These are phyloP conservation scores for Phrynocephalus versicolor DNA, from an alignment of 2,113 vertebrate genomes.

Conservation along the genomic window DNA sequence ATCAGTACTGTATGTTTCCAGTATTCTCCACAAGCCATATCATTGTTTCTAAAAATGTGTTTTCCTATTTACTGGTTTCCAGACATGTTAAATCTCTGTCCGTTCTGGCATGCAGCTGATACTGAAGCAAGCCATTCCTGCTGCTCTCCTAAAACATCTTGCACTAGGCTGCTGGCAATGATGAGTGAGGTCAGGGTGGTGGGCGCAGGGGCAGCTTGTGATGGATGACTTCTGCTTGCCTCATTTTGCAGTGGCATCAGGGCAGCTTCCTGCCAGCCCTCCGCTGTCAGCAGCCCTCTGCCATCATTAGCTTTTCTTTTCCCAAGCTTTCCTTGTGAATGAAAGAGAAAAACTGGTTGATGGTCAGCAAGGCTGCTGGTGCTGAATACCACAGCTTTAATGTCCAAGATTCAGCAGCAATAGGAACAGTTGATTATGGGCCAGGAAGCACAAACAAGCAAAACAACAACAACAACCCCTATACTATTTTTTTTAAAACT, in stretches of 20 bases:
- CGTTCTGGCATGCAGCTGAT: background rate
- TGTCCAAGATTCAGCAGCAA: background rate
- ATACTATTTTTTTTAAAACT: too few species aligned
- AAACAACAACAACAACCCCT: background rate
- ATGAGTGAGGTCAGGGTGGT: background rate
- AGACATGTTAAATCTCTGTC: background rate
- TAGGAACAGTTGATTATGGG: background rate
- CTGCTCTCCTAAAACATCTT: background rate
- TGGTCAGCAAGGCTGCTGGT: background rate
- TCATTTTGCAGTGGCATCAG: background rate
- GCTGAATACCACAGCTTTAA: background rate
- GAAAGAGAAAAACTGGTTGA: background rate
- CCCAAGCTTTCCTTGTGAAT: background rate
- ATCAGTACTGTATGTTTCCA: background rate
- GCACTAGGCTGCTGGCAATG: background rate
- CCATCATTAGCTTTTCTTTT: background rate
- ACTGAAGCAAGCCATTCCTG: background rate
- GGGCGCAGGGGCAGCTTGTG: background rate
- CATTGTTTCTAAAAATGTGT: background rate
- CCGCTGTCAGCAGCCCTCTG: background rate
- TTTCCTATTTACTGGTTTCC: background rate
- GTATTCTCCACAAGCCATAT: background rate
- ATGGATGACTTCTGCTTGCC: background rate
- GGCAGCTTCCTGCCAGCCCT: background rate
- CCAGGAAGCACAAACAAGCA: background rate